Evolutionary conservation across 30 jellyfish, hydroid and myxozoan species (phyloP), one percentile per base, ranked within the genome.

Genomic region (Mastigias papua): DNA sequence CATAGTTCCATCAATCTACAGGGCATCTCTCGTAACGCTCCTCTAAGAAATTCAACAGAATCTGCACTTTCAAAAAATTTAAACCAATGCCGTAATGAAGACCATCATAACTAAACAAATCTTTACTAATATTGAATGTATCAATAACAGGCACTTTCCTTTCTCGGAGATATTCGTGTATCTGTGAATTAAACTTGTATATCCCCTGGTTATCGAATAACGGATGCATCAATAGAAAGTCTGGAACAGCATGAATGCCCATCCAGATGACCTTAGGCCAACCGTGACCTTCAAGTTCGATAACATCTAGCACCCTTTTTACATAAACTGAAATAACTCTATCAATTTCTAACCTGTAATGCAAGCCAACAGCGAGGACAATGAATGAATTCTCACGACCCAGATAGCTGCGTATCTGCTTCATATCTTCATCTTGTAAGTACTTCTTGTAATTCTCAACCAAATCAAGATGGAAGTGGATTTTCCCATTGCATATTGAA

Each of bases 181-280:
- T 68, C 31, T 70, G 34, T 21, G 68, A 63, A 63, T 94, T 94
- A 70, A 83, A 94, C 33, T 49, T 69, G 19, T n/a, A 25, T 19
- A 94, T 89, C 37, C 91, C 92, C 51, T 64, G 80, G 73, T 89
- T 94, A 33, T 68, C 63, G 57, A 78, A 76, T 5, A 77, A 82
- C 17, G 97, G 89, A 26, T 72, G 57, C 82, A 86, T 79, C 66
- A 95, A 92, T 48, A 94, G 34, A 75, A 83, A 94, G 66, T 94
- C 95, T 7, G 84, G 88, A 3, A 83, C 85, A 10, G 97, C 97
- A 69, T 94, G 99, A 3, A 94, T 72, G 17, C 92, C 97, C 89
- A 94, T 78, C 99, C 99, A 94, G 19, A 94, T 70, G 16, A 94
- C 75, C 48, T 88, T 88, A 3, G 99, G 99, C 99, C 99, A 94